A percentile compares a stretch with the other conserved stretches of the same genome.
Evolutionary conservation across 2,113 vertebrate genomes (phyloP).

Genomic region (Pseudonaja textilis): DNA sequence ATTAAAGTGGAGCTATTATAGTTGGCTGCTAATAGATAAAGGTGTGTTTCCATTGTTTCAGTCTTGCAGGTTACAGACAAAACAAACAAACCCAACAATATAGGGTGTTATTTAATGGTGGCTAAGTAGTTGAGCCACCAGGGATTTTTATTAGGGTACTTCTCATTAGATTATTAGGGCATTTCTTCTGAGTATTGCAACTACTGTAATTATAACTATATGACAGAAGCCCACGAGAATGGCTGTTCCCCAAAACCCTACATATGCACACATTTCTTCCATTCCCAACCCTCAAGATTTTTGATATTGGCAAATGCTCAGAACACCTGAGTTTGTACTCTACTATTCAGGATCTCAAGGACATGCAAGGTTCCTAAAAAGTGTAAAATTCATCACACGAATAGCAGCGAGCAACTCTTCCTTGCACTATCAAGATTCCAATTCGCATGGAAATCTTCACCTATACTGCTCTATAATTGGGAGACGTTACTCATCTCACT

Average conservation of each 20-base stretch:
- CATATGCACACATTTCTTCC: not conserved
- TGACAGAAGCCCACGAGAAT: not conserved
- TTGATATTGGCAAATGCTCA: not conserved
- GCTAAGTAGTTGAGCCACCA: not conserved
- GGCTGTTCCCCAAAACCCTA: not conserved
- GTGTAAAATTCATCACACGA: not conserved
- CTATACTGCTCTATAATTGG: not conserved
- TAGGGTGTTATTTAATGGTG: not conserved
- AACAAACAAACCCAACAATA: not conserved
- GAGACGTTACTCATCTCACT: not conserved
- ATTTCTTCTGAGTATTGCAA: not conserved
- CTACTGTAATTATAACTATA: not conserved
- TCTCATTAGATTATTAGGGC: not conserved
- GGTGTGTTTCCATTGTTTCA: constrained; percentile 8
- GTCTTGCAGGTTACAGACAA: not conserved
- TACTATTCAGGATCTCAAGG: not conserved
- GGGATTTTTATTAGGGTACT: not conserved
- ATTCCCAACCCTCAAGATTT: not conserved
- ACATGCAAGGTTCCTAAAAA: not conserved
- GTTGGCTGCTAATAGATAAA: constrained; percentile 21
- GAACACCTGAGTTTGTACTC: not conserved
- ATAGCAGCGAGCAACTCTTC: not conserved
- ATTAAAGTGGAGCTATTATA: constrained; percentile 11
- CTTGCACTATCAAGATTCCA: not conserved
- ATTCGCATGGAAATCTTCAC: not conserved